These are phyloP conservation scores for Pangasianodon hypophthalmus DNA, from an alignment of 2,113 vertebrate species.

Conservation along the genomic window DNA sequence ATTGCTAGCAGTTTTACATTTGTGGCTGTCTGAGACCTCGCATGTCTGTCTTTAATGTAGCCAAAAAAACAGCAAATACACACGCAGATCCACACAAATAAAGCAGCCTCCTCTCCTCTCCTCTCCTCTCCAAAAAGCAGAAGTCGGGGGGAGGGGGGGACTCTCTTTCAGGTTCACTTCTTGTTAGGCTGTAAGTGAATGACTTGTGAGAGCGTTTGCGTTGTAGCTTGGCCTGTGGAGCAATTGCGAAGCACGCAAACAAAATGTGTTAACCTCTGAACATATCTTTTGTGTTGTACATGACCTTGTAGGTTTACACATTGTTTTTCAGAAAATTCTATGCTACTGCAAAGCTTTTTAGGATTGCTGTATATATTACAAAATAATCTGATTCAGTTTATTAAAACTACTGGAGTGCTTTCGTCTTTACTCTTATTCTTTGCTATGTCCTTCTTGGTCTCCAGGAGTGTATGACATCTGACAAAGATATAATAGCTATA, in stretches of 20 bases:
- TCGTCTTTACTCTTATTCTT: not conserved
- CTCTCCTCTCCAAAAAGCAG: conserved; percentile 66
- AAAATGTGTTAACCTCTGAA: not conserved
- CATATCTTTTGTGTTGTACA: not conserved
- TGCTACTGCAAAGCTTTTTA: not conserved
- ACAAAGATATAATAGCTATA: not conserved
- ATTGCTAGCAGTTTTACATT: not conserved
- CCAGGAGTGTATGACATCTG: not conserved
- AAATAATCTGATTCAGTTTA: not conserved
- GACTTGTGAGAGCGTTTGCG: conserved; percentile 55
- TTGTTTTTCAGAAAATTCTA: not conserved
- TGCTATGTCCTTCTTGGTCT: not conserved
- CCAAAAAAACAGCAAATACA: conserved; percentile 36
- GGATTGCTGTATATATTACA: not conserved
- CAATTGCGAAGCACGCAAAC: conserved; percentile 20
- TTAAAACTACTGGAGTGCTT: not conserved
- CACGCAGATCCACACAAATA: conserved; percentile 46
- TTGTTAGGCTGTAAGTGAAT: conserved; percentile 68
- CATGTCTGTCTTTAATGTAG: conserved; percentile 24
- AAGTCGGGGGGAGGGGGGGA: conserved; percentile 68
- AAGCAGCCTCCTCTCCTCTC: conserved; percentile 47
- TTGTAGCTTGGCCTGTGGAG: conserved; percentile 53
- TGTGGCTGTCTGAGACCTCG: not conserved
- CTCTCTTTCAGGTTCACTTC: conserved; percentile 84
- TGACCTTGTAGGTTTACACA: not conserved